A percentile compares a stretch with the other conserved stretches of the same genome.
These are phyloP conservation scores for Beroe forskalii DNA, from an alignment of 37 sponge, comb jelly and placozoan genomes.

Conservation along the genomic window DNA sequence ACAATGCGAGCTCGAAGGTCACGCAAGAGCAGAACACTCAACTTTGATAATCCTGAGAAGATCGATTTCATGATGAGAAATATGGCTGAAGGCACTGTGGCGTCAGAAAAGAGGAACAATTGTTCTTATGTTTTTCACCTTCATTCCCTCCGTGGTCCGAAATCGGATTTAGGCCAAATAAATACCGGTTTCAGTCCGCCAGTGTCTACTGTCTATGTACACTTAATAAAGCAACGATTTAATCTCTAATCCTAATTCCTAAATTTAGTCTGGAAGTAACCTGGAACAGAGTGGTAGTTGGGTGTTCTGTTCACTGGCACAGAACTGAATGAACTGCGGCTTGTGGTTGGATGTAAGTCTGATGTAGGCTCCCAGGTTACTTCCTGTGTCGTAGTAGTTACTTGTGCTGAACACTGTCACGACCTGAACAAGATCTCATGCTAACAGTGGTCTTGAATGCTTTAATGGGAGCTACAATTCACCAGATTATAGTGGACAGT, in stretches of 20 bases:
- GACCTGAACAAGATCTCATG: not conserved
- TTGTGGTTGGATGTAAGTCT: constrained; percentile 7
- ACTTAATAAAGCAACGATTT: not conserved
- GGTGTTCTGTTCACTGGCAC: not conserved
- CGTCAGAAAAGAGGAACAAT: too few relatives aligned
- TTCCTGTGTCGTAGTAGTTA: constrained; percentile 61
- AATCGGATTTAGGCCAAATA: too few relatives aligned
- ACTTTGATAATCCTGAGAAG: constrained; percentile 32
- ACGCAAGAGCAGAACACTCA: constrained; percentile 56
- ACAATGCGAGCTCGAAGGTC: constrained; percentile 7
- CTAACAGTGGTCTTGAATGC: not conserved
- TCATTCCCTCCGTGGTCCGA: too few relatives aligned
- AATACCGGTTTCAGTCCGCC: too few relatives aligned
- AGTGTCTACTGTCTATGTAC: too few relatives aligned
- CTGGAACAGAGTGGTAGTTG: constrained; percentile 13
- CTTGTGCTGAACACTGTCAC: constrained; percentile 52
- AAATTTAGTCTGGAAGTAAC: too few relatives aligned
- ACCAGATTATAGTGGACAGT: too few relatives aligned
- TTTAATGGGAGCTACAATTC: too few relatives aligned
- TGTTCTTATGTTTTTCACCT: too few relatives aligned
- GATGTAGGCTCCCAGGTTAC: constrained; percentile 64
- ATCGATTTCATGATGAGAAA: too few relatives aligned
- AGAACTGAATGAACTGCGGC: constrained; percentile 41
- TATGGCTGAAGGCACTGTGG: too few relatives aligned
- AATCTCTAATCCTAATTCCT: too few relatives aligned